Evolutionary conservation across 2,888 invertebrate species (phyloP), one percentile per base, ranked within the genome.

Genomic region (Spilosoma lubricipeda): DNA sequence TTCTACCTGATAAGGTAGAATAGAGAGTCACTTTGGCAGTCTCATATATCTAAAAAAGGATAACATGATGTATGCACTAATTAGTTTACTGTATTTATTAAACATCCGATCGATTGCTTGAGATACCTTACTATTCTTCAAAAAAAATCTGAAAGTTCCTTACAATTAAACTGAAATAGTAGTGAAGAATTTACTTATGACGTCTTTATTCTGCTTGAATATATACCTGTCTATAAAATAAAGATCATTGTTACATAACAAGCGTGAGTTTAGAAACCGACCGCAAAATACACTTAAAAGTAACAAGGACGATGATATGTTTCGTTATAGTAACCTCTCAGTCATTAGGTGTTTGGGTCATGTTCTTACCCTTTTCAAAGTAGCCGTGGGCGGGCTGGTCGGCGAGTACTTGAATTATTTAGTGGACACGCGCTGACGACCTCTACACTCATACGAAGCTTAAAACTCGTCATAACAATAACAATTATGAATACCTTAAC

Each of bases 331-430:
- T 56, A 84, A 84, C 78, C 85, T 89, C 86, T 85, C 85, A 85
- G 88, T 89, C 88, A 90, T 90, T 90, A 89, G 85, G 86, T 82
- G 86, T 80, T 80, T 80, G 82, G 85, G 86, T 83, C 81, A 84
- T 82, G 48, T 71, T 88, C 85, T 85, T 91, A 91, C 91, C 92
- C 92, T 92, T 93, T 93, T 90, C 89, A 91, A 89, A 87, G 89
- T 87, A 85, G 80, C 71, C 74, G 87, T 88, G 86, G 90, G 89
- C 85, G 87, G 85, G 88, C 87, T 88, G 90, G 91, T 87, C 89
- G 85, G 87, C 88, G 82, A 80, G 80, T 79, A 85, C 79, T 82
- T 93, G 93, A 94, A 94, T 94, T 91, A 94, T 93, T 94, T 89
- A 94, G 89, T 83, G 85, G 79, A 77, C 81, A 81, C 85, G 87